A percentile compares a stretch with the other conserved stretches of the same genome.
Conservation (phyloP, 1,140 invertebrate species). For the Palaemon carinicauda region DNA sequence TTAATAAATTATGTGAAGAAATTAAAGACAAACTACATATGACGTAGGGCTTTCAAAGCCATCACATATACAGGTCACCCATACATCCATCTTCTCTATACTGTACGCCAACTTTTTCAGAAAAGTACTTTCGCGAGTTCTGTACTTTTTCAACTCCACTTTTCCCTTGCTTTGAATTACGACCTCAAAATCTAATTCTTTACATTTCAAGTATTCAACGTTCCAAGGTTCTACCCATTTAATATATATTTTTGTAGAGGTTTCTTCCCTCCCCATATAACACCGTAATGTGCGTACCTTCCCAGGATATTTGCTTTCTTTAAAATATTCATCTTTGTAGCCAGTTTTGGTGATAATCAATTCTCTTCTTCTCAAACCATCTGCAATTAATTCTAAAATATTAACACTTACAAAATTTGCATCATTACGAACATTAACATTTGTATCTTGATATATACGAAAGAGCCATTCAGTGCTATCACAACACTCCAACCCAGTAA, state of each 20-base stretch:
- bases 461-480: constrained; percentile 15
- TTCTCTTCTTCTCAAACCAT: neutral
- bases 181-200: neutral
- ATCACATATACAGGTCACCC: constrained; percentile 30
- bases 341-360: neutral
- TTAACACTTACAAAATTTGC: neutral
- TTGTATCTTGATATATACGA: constrained; percentile 29
- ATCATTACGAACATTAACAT: neutral
- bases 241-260: neutral
- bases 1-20: no score
- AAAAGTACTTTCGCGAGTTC: neutral
- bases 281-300: neutral
- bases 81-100: neutral
- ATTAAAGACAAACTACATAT: no score
- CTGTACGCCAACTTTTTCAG: neutral
- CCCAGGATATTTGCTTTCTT: neutral
- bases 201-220: neutral
- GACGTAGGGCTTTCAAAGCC: neutral
- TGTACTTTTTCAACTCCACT: neutral
- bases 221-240: constrained; percentile 15
- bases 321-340: neutral
- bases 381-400: neutral
- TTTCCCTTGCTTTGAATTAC: neutral
- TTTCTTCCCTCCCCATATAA: neutral
- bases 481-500: constrained; percentile 14